A percentile compares a stretch with the other conserved stretches of the same genome.
These are phyloP conservation scores for Laterallus jamaicensis DNA, from an alignment of 2,113 vertebrate genomes.

Conservation along the genomic window DNA sequence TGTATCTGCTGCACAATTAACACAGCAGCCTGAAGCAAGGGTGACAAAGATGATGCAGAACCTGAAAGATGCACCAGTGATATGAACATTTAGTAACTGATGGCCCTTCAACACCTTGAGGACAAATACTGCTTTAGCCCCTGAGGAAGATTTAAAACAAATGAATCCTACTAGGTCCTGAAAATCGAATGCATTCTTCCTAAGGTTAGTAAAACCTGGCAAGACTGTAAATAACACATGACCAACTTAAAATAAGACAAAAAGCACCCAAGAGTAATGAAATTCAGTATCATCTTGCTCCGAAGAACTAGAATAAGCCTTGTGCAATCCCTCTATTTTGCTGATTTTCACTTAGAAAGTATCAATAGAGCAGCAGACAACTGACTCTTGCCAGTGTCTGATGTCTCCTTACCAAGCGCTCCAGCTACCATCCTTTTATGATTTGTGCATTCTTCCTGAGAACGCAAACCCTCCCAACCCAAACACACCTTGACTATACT, in stretches of 20 bases:
- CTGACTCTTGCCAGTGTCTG: background rate
- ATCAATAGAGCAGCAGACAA: background rate
- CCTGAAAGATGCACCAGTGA: constrained; percentile 72
- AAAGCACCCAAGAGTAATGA: background rate
- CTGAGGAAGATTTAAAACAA: background rate
- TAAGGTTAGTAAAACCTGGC: background rate
- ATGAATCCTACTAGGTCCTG: background rate
- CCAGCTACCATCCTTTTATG: background rate
- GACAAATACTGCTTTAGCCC: background rate
- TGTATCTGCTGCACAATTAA: constrained; percentile 87
- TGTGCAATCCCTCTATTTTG: background rate
- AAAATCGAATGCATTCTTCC: background rate
- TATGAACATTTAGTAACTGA: background rate
- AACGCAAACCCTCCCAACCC: background rate
- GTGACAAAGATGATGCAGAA: constrained; percentile 82
- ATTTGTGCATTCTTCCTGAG: background rate
- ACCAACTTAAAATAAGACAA: background rate
- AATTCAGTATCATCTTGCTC: background rate
- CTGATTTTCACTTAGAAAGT: background rate
- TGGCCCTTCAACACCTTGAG: background rate
- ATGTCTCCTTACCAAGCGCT: background rate
- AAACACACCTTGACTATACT: background rate
- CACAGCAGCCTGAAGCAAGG: constrained; percentile 84
- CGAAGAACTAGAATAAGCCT: background rate
- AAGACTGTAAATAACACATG: background rate